Percentiles rank a stretch among this genome's conserved stretches.
phyloP scores from a whole-genome alignment of 2,797 vertebrate genomes.

The Chaenodraco wilsoni region DNA sequence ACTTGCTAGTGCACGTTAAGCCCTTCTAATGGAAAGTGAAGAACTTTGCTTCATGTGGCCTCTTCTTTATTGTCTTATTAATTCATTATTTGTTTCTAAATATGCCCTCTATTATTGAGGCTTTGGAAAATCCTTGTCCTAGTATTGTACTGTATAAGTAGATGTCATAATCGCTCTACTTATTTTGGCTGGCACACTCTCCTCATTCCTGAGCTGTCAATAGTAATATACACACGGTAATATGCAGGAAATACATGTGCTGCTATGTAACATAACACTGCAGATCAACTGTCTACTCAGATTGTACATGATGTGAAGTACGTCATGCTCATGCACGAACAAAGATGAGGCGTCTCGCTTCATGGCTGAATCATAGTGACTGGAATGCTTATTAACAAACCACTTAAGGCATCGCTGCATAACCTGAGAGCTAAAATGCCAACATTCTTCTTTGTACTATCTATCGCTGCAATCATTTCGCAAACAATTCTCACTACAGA shows the following conservation, averaged over 20 bases:
- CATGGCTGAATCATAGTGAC: background rate
- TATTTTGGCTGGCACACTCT: constrained; percentile 21
- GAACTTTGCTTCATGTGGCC: constrained; percentile 11
- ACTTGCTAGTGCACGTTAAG: constrained; percentile 2
- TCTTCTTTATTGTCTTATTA: background rate
- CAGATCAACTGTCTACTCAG: constrained; percentile 13
- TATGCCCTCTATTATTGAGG: background rate
- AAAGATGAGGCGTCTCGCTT: constrained; percentile 2
- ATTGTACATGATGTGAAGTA: constrained; percentile 16
- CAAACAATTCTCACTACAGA: background rate
- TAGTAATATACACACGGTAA: background rate
- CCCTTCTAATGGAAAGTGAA: background rate
- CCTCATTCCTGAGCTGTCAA: constrained; percentile 35
- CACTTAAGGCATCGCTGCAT: background rate
- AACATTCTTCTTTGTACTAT: background rate
- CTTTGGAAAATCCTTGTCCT: background rate
- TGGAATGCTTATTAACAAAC: constrained; percentile 3
- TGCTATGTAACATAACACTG: constrained; percentile 4
- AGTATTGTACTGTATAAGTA: background rate
- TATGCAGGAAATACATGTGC: constrained; percentile 16
- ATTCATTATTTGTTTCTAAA: constrained; percentile 2
- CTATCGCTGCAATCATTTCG: background rate
- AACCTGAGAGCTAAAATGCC: background rate
- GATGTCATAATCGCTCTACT: background rate
- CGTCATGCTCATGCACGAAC: background rate